These are phyloP conservation scores for Hyposoter didymator DNA, from an alignment of 2,888 invertebrate genomes.

Conservation along the genomic window DNA sequence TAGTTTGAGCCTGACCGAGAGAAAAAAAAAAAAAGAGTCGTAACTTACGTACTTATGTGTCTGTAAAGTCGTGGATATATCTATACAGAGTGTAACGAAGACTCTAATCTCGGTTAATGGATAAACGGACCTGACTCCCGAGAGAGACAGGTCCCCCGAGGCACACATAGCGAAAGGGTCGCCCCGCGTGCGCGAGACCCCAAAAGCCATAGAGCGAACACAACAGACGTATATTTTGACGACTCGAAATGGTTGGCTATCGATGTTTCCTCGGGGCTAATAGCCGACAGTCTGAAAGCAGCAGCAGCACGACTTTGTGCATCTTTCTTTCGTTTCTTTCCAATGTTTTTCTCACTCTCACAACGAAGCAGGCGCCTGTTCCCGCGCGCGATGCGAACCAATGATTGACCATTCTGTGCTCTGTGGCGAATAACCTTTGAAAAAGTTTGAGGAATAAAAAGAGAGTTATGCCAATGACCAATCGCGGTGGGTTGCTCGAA, in stretches of 20 bases:
- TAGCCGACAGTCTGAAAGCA: conserved; percentile 32
- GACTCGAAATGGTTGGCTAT: conserved; percentile 80
- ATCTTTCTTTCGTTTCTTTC: conserved; percentile 30
- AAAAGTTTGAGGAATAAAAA: conserved; percentile 10
- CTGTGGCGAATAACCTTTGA: conserved; percentile 38
- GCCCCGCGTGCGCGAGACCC: conserved; percentile 67
- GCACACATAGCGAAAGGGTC: conserved; percentile 30
- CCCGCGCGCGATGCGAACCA: neutral
- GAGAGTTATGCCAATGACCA: conserved; percentile 3
- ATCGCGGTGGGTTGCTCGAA: too few species aligned
- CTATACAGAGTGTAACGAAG: conserved; percentile 44
- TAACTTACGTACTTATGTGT: conserved; percentile 26
- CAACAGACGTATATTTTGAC: conserved; percentile 83
- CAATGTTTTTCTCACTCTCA: conserved; percentile 9
- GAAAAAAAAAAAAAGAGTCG: conserved; percentile 34
- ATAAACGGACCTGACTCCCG: conserved; percentile 76
- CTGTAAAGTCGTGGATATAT: neutral
- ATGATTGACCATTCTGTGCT: conserved; percentile 17
- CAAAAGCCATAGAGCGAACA: conserved; percentile 68
- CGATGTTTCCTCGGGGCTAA: conserved; percentile 67
- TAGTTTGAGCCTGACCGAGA: conserved; percentile 48
- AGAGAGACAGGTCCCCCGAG: conserved; percentile 40
- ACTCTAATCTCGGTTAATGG: conserved; percentile 79
- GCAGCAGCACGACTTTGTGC: conserved; percentile 41
- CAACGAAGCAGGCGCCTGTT: too few species aligned